Evolutionary conservation across 2,113 vertebrate species (phyloP), one percentile per base, ranked within the genome.

Genomic region (Menidia beryllina): DNA sequence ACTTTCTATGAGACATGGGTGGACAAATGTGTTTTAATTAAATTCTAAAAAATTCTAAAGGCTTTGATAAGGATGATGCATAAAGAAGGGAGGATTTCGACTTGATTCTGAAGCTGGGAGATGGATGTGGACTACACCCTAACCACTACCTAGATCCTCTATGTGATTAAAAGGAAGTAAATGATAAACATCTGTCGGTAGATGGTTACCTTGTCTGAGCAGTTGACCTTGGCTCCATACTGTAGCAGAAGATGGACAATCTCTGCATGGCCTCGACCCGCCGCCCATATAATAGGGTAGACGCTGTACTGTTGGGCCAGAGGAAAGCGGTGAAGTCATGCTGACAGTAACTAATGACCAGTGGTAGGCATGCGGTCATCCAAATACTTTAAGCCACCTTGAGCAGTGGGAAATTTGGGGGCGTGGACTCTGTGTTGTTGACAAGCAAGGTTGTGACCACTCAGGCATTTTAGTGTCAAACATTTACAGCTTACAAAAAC

Each of bases 201-300:
- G 62, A 65, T 64, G 36, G 54, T 83, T 87, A 99, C 98, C 95
- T 98, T 99, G 88, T 99, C 98, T 20, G 97, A 99, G 86, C 98
- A 99, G 93, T 99, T 99, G 91, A 97, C 97, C 87, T 99, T 99
- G 67, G 96, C 97, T 64, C 96, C 96, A 14, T 97, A 82, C 52
- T 95, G 93, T 75, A 99, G 90, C 45, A 99, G 86, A 11, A 96
- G 94, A 72, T 94, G 93, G 25, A 99, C 96, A 72, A 98, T 96
- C 64, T 95, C 96, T 0, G 94, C 94, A 10, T 99, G 97, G 69
- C 98, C 98, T 45, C 97, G 94, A 52, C 98, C 97, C 5, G 97
- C 96, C 5, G 97, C 98, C 98, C 97, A 99, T 79, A 99, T 99
- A 79, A 99, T 95, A 53, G 98, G 97, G 87, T 98, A 99, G 72